phyloP scores from a whole-genome alignment of 2,113 vertebrate genomes.

The Amphilophus citrinellus region DNA sequence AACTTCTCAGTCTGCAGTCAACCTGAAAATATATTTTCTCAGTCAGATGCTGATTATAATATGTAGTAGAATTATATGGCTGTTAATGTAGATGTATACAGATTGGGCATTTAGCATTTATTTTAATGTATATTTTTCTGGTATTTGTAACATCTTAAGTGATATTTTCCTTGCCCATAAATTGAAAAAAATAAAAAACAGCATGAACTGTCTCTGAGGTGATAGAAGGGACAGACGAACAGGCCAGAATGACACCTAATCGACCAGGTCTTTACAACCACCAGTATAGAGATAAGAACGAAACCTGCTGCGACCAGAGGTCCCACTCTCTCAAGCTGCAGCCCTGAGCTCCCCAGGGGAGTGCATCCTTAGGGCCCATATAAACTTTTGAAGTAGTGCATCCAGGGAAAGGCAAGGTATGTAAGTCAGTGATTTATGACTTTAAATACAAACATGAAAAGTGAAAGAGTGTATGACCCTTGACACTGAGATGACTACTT shows the following conservation, averaged over 20 bases:
- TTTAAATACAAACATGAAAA: conserved; percentile 75
- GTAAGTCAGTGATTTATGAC: conserved; percentile 72
- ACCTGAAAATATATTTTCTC: neutral
- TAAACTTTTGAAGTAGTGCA: conserved; percentile 77
- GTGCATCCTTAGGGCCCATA: conserved; percentile 66
- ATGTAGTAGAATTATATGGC: neutral
- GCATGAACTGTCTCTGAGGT: conserved; percentile 47
- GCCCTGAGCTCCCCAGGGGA: conserved; percentile 63
- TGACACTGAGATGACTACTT: conserved; percentile 62
- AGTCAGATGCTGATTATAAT: neutral
- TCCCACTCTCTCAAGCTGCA: conserved; percentile 52
- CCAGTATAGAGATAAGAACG: conserved; percentile 66
- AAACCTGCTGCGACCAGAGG: conserved; percentile 63
- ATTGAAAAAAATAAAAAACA: neutral
- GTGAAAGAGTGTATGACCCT: conserved; percentile 68
- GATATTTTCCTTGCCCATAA: neutral
- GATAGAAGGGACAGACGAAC: conserved; percentile 55
- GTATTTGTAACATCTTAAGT: neutral
- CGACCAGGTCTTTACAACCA: conserved; percentile 73
- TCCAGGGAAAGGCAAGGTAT: conserved; percentile 71
- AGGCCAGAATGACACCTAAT: conserved; percentile 63
- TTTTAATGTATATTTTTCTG: neutral
- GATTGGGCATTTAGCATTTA: neutral
- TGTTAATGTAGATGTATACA: neutral
- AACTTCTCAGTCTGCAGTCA: neutral